A percentile compares a stretch with the other conserved stretches of the same genome.
These are phyloP conservation scores for Rachycentron canadum DNA, from an alignment of 2,797 vertebrate species.

Conservation along the genomic window DNA sequence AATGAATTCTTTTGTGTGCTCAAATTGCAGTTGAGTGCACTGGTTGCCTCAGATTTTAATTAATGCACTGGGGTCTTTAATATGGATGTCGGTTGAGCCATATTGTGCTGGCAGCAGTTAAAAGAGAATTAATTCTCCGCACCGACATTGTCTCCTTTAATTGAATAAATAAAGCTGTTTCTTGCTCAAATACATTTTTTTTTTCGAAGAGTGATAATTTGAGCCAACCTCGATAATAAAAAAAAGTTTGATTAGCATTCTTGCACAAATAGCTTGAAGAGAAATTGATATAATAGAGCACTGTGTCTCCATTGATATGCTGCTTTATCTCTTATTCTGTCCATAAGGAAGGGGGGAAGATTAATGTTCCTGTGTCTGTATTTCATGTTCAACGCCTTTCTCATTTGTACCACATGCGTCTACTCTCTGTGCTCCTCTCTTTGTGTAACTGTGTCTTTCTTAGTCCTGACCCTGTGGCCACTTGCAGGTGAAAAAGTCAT, in stretches of 20 bases:
- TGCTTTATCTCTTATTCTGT: neutral
- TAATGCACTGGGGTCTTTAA: constrained; percentile 82
- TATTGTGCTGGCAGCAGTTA: constrained; percentile 82
- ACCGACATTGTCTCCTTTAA: constrained; percentile 79
- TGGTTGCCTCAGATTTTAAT: constrained; percentile 80
- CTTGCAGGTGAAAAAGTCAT: constrained; percentile 3
- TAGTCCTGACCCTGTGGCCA: neutral
- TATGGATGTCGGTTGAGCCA: constrained; percentile 80
- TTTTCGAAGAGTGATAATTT: constrained; percentile 48
- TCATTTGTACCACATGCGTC: neutral
- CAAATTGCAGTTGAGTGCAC: constrained; percentile 69
- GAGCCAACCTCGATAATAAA: constrained; percentile 51
- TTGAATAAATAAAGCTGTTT: constrained; percentile 80
- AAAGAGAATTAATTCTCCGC: constrained; percentile 80
- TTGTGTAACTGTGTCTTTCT: neutral
- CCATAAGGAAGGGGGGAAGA: neutral
- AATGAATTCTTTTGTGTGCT: constrained; percentile 77
- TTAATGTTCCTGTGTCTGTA: neutral
- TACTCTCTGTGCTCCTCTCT: accelerated
- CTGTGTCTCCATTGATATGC: constrained; percentile 1
- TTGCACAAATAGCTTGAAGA: constrained; percentile 17
- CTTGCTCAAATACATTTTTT: constrained; percentile 57
- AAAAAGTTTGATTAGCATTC: constrained; percentile 54
- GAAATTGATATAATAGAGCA: constrained; percentile 3
- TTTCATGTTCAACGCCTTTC: neutral